phyloP scores from a whole-genome alignment of 2,113 vertebrate genomes.

The Herpetotheres cachinnans region DNA sequence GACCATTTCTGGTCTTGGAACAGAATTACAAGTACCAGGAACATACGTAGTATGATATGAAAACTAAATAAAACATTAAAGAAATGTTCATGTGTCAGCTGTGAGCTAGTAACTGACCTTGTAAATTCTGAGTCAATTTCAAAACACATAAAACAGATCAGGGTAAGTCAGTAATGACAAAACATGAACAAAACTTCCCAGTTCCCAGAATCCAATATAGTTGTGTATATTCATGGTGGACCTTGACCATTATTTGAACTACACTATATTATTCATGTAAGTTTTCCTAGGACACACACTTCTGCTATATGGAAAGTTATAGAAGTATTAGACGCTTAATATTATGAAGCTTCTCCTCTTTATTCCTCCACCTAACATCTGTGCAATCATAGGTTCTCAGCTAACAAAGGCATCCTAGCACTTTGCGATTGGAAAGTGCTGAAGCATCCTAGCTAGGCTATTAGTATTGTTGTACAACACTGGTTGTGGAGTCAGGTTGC shows the following conservation, averaged over 20 bases:
- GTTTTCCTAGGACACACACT: neutral
- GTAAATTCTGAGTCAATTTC: neutral
- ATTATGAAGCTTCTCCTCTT: neutral
- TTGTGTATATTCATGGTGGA: neutral
- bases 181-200: neutral
- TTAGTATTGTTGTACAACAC: neutral
- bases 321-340: neutral
- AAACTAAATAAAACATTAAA: neutral
- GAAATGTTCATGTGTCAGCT: neutral
- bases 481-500: neutral
- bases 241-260: neutral
- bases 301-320: neutral
- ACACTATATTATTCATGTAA: neutral
- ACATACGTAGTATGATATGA: neutral
- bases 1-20: neutral
- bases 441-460: neutral
- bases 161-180: neutral
- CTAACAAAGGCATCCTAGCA: neutral
- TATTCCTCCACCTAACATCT: neutral
- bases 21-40: neutral
- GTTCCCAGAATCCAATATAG: neutral
- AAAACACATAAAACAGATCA: neutral
- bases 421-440: neutral
- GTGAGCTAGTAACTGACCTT: neutral
- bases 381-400: neutral